Evolutionary conservation across 2,113 vertebrate species (phyloP), one percentile per base, ranked within the genome.

Genomic region (Microtus montanus): DNA sequence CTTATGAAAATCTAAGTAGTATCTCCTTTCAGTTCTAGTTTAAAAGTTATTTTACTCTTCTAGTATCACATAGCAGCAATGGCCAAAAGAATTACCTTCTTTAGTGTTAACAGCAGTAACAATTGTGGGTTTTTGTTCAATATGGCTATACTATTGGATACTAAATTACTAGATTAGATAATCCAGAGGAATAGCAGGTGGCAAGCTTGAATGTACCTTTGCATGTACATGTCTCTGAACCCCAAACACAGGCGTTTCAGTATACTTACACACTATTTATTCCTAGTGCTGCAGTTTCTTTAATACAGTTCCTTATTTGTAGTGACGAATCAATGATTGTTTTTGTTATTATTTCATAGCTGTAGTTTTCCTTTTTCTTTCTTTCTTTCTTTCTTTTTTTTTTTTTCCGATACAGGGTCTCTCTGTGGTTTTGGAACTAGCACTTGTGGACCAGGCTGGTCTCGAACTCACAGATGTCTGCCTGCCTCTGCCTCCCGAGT

Each of bases 291-390:
- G 17, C 1, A 38, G 17, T 8, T 8, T 58, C n/a, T 73, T 38
- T 73, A 38, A 22, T 38, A 38, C 17, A 38, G 70, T 22, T 73
- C 8, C n/a, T 73, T 1, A 38, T 73, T 38, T 73, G n/a, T 30
- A 19, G n/a, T 22, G n/a, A 73, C 3, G 1, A 1, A 3, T 10
- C 35, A 3, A 10, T 3, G 0, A 22, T 73, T 73, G 2, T 11
- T 73, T 70, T 38, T 38, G 70, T 73, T 38, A 73, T 19, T 38
- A n/a, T 19, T 38, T 38, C 70, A 38, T 73, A 20, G 22, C 35
- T 38, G 30, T 68, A 71, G 20, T 38, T 38, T 38, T 71, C 3
- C 2, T 41, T 41, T 41, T 41, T 41, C 38, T 41, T 41, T 41
- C 38, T 41, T 41, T 41, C 3, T 41, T 41, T 41, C n/a, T n/a